Percentiles rank a stretch among this genome's conserved stretches.
These are phyloP conservation scores for Nerophis ophidion DNA, from an alignment of 2,113 vertebrate genomes.

Conservation along the genomic window DNA sequence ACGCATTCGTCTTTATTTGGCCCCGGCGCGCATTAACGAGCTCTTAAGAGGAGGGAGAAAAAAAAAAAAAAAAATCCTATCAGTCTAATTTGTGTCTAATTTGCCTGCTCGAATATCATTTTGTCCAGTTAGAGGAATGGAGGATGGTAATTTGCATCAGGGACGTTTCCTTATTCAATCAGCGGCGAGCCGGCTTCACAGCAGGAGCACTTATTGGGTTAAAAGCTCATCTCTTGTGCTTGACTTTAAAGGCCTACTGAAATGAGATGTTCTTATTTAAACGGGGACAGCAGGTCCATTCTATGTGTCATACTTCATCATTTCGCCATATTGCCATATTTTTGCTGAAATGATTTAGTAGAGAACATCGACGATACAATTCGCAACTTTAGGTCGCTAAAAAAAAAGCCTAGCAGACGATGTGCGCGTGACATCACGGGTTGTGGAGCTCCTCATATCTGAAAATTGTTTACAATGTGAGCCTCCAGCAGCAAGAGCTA, in stretches of 20 bases:
- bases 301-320: too few species aligned
- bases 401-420: too few species aligned
- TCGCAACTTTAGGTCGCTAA: too few species aligned
- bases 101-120: constrained; percentile 78
- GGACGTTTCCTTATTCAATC: constrained; percentile 82
- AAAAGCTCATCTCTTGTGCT: constrained; percentile 78
- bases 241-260: constrained; percentile 81
- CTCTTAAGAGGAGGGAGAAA: constrained; percentile 47
- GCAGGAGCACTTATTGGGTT: constrained; percentile 80
- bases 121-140: constrained; percentile 80
- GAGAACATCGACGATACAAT: too few species aligned
- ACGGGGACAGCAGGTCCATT: too few species aligned
- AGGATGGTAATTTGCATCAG: constrained; percentile 81
- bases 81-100: constrained; percentile 77
- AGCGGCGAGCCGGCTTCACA: constrained; percentile 71
- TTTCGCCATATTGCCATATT: too few species aligned
- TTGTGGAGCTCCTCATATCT: too few species aligned
- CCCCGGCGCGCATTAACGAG: constrained; percentile 54
- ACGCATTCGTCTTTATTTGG: constrained; percentile 54
- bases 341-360: too few species aligned
- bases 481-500: too few species aligned
- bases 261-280: too few species aligned
- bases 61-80: constrained; percentile 63
- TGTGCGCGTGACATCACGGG: too few species aligned
- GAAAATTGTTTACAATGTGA: too few species aligned